A percentile compares a stretch with the other conserved stretches of the same genome.
Conservation (phyloP, 2,797 vertebrate genomes). For the Phataginus tetradactyla region DNA sequence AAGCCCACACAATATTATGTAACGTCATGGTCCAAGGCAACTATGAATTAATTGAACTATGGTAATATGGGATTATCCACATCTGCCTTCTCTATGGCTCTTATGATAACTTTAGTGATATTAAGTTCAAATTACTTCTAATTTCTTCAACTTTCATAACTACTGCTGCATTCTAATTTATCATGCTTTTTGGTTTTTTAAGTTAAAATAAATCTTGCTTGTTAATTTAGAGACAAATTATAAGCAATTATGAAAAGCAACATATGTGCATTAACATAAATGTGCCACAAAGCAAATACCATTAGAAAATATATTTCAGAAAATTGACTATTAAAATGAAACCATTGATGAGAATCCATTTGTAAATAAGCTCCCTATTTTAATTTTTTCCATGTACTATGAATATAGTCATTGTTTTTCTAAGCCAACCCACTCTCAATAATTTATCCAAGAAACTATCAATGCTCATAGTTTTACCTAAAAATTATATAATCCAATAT, state of each 20-base stretch:
- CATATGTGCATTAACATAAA: not conserved
- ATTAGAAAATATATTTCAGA: not conserved
- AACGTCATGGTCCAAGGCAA: not conserved
- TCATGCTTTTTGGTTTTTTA: not conserved
- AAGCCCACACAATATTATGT: not conserved
- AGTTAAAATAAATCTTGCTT: not conserved
- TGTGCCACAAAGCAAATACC: not conserved
- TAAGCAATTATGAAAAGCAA: not conserved
- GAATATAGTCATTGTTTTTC: not conserved
- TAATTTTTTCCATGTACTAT: not conserved
- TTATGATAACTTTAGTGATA: not conserved
- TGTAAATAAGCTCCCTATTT: not conserved
- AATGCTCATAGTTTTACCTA: not conserved
- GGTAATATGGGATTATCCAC: not conserved
- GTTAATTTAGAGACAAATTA: not conserved
- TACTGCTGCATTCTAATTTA: not conserved
- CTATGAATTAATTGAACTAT: not conserved
- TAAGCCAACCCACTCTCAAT: not conserved
- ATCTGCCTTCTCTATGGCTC: not conserved
- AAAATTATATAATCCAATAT: not conserved
- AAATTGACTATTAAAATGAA: not conserved
- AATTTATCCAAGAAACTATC: not conserved
- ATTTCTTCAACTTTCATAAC: not conserved
- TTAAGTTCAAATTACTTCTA: not conserved
- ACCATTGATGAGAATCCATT: not conserved